Percentiles rank a stretch among this genome's conserved stretches.
phyloP scores from a whole-genome alignment of 2,888 invertebrate species.

The Agriopis leucophaearia region DNA sequence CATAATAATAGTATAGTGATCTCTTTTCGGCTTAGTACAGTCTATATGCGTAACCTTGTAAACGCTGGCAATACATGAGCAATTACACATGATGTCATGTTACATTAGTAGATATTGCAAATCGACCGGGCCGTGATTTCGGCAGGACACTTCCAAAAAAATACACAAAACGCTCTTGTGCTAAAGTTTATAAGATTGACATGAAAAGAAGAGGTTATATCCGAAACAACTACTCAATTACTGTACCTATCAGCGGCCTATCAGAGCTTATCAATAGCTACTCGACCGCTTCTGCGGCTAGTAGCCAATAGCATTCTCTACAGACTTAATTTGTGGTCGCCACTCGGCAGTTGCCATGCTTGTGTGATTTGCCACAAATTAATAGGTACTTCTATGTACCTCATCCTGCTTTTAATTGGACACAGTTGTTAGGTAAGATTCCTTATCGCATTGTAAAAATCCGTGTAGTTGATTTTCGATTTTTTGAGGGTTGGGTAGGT shows the following conservation, averaged over 20 bases:
- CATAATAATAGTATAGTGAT: no score
- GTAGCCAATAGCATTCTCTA: slow-evolving; percentile 2
- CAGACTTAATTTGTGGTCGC: slow-evolving; percentile 5
- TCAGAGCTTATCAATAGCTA: slow-evolving; percentile 12
- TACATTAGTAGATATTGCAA: no score
- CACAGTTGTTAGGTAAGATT: neutral
- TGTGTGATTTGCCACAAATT: neutral
- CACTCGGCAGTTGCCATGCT: neutral
- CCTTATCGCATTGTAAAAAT: neutral
- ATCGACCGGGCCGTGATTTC: no score
- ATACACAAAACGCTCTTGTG: neutral
- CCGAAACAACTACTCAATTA: slow-evolving; percentile 17
- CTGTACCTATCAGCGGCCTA: slow-evolving; percentile 12
- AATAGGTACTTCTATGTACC: neutral
- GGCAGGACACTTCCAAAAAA: no score
- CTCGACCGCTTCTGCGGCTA: slow-evolving; percentile 5
- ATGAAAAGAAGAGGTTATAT: slow-evolving; percentile 3
- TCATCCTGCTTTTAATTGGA: neutral
- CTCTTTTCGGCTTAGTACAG: no score
- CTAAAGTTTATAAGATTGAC: neutral
- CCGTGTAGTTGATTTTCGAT: neutral
- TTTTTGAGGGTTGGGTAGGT: no score
- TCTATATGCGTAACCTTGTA: no score
- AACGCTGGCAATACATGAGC: no score
- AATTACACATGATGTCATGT: no score